Evolutionary conservation across 2,113 vertebrate species (phyloP).

Genomic region (Synchiropus splendidus): DNA sequence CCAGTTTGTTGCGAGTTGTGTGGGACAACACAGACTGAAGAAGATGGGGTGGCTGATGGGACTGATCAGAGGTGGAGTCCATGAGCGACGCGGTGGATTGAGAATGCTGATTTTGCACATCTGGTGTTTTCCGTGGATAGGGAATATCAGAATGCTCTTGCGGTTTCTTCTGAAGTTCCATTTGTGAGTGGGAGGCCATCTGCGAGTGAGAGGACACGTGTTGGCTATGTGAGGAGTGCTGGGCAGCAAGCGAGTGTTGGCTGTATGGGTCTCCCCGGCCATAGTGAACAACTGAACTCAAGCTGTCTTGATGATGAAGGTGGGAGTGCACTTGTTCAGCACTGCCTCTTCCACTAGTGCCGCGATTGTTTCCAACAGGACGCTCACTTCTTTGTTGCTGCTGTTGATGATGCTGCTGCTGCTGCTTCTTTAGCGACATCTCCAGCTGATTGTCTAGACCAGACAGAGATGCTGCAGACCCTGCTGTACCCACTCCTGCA

Average conservation of each 20-base stretch:
- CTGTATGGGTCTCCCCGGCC: slow-evolving; percentile 69
- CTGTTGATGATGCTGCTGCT: slow-evolving; percentile 66
- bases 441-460: slow-evolving; percentile 79
- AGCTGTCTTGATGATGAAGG: slow-evolving; percentile 69
- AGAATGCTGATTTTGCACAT: slow-evolving; percentile 65
- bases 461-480: slow-evolving; percentile 52
- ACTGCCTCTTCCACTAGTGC: slow-evolving; percentile 69
- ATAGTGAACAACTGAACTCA: slow-evolving; percentile 86
- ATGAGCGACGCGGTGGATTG: slow-evolving; percentile 66
- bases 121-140: slow-evolving; percentile 67
- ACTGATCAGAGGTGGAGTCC: slow-evolving; percentile 70
- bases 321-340: slow-evolving; percentile 66
- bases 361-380: slow-evolving; percentile 66
- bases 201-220: slow-evolving; percentile 62
- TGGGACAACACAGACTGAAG: slow-evolving; percentile 87
- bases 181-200: slow-evolving; percentile 59
- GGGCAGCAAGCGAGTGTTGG: slow-evolving; percentile 62
- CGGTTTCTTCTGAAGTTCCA: slow-evolving; percentile 71
- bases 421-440: slow-evolving; percentile 77
- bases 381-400: slow-evolving; percentile 65
- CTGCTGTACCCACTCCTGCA: slow-evolving; percentile 51
- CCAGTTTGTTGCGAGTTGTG: slow-evolving; percentile 73
- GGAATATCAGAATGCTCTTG: slow-evolving; percentile 70
- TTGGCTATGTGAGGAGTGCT: slow-evolving; percentile 57
- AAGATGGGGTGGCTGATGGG: slow-evolving; percentile 71